phyloP scores from a whole-genome alignment of 2,797 vertebrate species.

The Crypturellus tataupa region DNA sequence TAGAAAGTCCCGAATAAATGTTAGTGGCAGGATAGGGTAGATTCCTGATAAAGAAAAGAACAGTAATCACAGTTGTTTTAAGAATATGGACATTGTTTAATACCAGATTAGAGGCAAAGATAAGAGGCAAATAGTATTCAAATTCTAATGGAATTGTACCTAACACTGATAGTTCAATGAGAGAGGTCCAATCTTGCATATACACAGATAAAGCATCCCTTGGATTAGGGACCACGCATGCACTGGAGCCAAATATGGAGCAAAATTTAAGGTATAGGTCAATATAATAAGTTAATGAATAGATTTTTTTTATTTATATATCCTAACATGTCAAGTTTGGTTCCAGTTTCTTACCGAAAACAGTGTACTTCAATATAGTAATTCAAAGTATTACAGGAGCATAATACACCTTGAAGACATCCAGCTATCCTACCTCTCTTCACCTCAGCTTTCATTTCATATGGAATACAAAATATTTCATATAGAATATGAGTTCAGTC shows the following conservation, averaged over 20 bases:
- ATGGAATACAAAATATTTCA: not conserved
- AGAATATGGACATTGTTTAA: not conserved
- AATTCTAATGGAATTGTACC: not conserved
- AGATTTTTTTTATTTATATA: not conserved
- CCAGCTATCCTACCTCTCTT: not conserved
- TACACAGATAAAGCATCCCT: not conserved
- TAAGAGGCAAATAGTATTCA: not conserved
- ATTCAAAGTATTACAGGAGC: not conserved
- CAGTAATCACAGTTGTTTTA: not conserved
- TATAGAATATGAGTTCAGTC: not conserved
- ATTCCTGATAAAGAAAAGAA: not conserved
- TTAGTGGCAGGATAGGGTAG: not conserved
- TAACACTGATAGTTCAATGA: not conserved
- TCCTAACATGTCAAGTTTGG: not conserved
- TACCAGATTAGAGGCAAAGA: not conserved
- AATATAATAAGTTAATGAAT: not conserved
- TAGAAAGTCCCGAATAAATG: not conserved
- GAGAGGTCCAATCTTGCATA: not conserved
- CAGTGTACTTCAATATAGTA: too few relatives aligned
- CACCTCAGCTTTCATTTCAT: not conserved
- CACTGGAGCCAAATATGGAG: not conserved
- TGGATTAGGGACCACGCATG: fast-evolving
- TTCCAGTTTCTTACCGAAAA: not conserved
- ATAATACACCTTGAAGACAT: not conserved
- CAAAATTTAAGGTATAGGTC: not conserved